These are phyloP conservation scores for Ameiurus melas DNA, from an alignment of 2,113 vertebrate species.

Conservation along the genomic window DNA sequence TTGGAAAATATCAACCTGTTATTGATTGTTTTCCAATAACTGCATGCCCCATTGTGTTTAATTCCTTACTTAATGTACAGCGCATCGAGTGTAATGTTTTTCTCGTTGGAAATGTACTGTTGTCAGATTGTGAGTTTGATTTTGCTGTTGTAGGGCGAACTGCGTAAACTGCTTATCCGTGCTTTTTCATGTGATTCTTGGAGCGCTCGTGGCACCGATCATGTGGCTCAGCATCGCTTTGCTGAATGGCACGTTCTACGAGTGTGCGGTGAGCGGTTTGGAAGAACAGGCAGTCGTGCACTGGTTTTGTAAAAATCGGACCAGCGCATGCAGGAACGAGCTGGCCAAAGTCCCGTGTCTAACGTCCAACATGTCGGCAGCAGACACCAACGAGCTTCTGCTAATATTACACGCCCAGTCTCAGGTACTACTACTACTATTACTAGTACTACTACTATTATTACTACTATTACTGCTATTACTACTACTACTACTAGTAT, in stretches of 20 bases:
- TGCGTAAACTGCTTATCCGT: slow-evolving; percentile 58
- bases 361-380: slow-evolving; percentile 70
- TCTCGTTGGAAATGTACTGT: not conserved
- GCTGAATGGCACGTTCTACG: slow-evolving; percentile 90
- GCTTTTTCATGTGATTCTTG: slow-evolving; percentile 56
- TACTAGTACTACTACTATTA: slow-evolving; percentile 53
- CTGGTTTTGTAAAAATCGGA: slow-evolving; percentile 79
- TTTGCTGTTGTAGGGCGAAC: slow-evolving; percentile 53
- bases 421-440: slow-evolving; percentile 76
- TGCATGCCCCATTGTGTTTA: not conserved
- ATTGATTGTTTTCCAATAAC: not conserved
- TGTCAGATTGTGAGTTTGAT: not conserved
- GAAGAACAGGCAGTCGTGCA: slow-evolving; percentile 69
- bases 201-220: slow-evolving; percentile 80
- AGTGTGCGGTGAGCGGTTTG: slow-evolving; percentile 89
- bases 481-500: slow-evolving; percentile 60
- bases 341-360: slow-evolving; percentile 79
- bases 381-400: slow-evolving; percentile 78
- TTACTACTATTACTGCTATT: slow-evolving; percentile 41
- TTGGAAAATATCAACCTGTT: not conserved
- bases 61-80: not conserved
- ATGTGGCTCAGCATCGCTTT: slow-evolving; percentile 94
- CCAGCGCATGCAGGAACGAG: slow-evolving; percentile 73
- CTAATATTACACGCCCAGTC: slow-evolving; percentile 87
- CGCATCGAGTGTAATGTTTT: not conserved